These are phyloP conservation scores for Paraplagusia blochii DNA, from an alignment of 2,113 vertebrate genomes.

Conservation along the genomic window DNA sequence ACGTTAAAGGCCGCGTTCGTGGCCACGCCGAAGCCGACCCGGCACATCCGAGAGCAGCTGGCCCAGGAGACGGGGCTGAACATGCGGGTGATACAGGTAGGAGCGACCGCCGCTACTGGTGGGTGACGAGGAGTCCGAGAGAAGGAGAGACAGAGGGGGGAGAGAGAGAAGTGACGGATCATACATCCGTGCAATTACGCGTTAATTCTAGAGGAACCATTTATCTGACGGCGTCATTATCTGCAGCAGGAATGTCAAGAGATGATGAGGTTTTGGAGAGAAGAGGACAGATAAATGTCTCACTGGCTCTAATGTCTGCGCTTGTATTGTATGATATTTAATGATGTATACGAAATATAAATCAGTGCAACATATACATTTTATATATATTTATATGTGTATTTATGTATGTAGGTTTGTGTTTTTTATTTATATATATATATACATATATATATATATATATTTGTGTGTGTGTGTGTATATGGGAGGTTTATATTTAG, in stretches of 20 bases:
- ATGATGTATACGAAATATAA: no score
- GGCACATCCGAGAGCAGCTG: constrained; percentile 96
- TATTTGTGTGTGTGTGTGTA: no score
- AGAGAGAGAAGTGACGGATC: constrained; percentile 26
- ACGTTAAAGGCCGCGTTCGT: constrained; percentile 96
- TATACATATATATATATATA: no score
- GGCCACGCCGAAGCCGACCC: constrained; percentile 93
- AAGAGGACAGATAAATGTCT: no score
- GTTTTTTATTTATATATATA: no score
- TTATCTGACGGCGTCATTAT: constrained; percentile 46
- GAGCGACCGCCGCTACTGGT: not conserved
- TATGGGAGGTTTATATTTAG: no score
- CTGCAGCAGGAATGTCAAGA: constrained; percentile 31
- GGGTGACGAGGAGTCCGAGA: not conserved
- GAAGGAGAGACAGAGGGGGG: no score
- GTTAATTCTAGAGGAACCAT: constrained; percentile 29
- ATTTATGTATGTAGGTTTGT: no score
- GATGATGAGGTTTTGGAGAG: constrained; percentile 28
- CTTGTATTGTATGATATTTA: no score
- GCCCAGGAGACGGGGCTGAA: constrained; percentile 97
- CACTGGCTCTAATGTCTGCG: not conserved
- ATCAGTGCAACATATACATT: no score
- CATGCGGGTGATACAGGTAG: constrained; percentile 97
- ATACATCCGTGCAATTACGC: constrained; percentile 41
- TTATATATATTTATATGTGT: no score